phyloP scores from a whole-genome alignment of 2,888 invertebrate genomes.

The Phortica magna region DNA sequence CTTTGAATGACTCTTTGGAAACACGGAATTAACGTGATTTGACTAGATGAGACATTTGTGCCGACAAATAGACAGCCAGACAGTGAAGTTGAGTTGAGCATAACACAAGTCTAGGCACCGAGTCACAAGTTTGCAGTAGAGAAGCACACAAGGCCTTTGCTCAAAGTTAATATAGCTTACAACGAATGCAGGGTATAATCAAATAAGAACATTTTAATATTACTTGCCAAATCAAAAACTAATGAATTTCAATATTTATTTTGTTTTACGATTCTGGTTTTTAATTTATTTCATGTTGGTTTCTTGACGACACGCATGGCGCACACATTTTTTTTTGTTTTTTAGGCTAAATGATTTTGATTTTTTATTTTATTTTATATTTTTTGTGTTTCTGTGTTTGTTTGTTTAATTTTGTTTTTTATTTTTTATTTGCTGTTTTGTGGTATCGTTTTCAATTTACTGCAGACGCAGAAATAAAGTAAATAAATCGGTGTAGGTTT shows the following conservation, averaged over 20 bases:
- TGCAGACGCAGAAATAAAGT: conserved; percentile 15
- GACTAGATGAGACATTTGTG: no score
- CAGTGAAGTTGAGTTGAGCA: no score
- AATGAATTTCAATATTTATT: background rate
- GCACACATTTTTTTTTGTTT: background rate
- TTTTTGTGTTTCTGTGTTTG: background rate
- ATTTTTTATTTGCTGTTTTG: conserved; percentile 30
- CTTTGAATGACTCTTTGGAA: no score
- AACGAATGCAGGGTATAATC: background rate
- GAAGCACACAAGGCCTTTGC: background rate
- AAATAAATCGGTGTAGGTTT: conserved; percentile 27
- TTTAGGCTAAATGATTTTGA: conserved; percentile 7
- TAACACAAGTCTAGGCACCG: no score
- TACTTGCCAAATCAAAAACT: background rate
- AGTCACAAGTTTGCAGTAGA: no score
- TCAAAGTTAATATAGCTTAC: background rate
- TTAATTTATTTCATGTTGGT: background rate
- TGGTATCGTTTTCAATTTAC: conserved; percentile 31
- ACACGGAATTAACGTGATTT: no score
- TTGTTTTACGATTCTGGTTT: background rate
- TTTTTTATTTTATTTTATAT: background rate
- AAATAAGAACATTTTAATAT: background rate
- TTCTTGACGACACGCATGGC: background rate
- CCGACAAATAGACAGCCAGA: no score
- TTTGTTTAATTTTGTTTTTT: conserved; percentile 13